A percentile compares a stretch with the other conserved stretches of the same genome.
phyloP scores from a whole-genome alignment of 2,113 vertebrate species.

The Cinclus mexicanus region DNA sequence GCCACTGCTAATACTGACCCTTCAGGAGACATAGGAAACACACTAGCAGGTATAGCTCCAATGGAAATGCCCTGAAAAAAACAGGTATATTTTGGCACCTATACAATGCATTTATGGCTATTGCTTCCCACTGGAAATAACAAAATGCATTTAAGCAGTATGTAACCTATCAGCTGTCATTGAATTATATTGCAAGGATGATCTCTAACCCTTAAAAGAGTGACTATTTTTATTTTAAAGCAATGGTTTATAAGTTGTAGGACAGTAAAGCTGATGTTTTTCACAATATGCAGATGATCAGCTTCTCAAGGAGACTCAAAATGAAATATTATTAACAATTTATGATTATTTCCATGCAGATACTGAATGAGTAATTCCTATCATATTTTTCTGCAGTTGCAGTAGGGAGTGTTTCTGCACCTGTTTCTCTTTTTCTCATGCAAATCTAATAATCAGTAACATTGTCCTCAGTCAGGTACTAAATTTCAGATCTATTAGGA shows the following conservation, averaged over 20 bases:
- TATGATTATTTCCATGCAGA: slow-evolving; percentile 26
- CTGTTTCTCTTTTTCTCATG: slow-evolving; percentile 15
- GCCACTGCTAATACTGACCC: not conserved
- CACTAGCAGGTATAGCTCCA: not conserved
- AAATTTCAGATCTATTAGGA: slow-evolving; percentile 1
- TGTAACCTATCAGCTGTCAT: not conserved
- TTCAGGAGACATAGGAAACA: not conserved
- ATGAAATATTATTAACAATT: slow-evolving; percentile 30
- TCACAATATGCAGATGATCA: not conserved
- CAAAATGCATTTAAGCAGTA: not conserved
- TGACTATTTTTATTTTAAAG: not conserved
- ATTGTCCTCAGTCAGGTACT: not conserved
- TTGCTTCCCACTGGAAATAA: not conserved
- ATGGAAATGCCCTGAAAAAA: not conserved
- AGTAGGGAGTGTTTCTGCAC: slow-evolving; percentile 20
- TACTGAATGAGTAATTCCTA: slow-evolving; percentile 25
- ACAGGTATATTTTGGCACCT: not conserved
- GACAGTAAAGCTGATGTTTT: not conserved
- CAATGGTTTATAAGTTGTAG: not conserved
- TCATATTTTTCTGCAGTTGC: slow-evolving; percentile 28
- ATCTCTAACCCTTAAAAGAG: not conserved
- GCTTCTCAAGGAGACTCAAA: not conserved
- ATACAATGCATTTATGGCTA: not conserved
- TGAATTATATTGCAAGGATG: not conserved
- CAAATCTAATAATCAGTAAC: slow-evolving; percentile 33